Percentiles rank a stretch among this genome's conserved stretches.
phyloP scores from a whole-genome alignment of 1,140 invertebrate genomes.

The Calephelis nemesis region DNA sequence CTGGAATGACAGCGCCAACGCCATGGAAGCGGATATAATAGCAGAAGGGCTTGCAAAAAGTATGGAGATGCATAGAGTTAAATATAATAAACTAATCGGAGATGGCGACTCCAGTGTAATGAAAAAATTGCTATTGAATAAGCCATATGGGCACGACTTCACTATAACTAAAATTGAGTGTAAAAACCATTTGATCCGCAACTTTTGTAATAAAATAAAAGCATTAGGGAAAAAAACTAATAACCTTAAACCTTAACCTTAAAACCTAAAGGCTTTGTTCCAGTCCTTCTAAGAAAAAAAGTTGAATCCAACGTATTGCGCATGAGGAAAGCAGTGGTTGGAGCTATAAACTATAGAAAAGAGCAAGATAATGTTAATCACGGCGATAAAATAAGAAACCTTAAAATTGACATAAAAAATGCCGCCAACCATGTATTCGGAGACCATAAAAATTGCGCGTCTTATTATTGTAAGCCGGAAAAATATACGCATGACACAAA shows the following conservation, averaged over 20 bases:
- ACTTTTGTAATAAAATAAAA: conserved; percentile 35
- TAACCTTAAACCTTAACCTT: too few species aligned
- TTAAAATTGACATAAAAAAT: not conserved
- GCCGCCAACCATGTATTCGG: not conserved
- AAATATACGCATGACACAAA: not conserved
- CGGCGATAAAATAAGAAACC: not conserved
- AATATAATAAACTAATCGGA: conserved; percentile 6
- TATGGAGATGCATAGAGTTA: not conserved
- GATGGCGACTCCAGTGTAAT: conserved; percentile 2
- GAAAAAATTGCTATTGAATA: conserved; percentile 3
- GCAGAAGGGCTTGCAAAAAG: conserved; percentile 13
- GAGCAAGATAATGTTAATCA: not conserved
- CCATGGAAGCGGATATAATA: conserved; percentile 3
- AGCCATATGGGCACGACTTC: conserved; percentile 23
- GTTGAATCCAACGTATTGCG: not conserved
- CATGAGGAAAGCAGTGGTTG: not conserved
- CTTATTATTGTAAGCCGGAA: not conserved
- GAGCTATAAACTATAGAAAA: not conserved
- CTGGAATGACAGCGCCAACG: not conserved
- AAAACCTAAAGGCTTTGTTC: not conserved
- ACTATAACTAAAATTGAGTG: conserved; percentile 47
- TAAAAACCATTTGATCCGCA: conserved; percentile 48
- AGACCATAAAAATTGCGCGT: not conserved
- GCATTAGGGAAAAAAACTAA: not conserved
- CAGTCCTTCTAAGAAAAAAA: not conserved